A percentile compares a stretch with the other conserved stretches of the same genome.
phyloP scores from a whole-genome alignment of 2,888 invertebrate genomes.

The Lumbricus terrestris region DNA sequence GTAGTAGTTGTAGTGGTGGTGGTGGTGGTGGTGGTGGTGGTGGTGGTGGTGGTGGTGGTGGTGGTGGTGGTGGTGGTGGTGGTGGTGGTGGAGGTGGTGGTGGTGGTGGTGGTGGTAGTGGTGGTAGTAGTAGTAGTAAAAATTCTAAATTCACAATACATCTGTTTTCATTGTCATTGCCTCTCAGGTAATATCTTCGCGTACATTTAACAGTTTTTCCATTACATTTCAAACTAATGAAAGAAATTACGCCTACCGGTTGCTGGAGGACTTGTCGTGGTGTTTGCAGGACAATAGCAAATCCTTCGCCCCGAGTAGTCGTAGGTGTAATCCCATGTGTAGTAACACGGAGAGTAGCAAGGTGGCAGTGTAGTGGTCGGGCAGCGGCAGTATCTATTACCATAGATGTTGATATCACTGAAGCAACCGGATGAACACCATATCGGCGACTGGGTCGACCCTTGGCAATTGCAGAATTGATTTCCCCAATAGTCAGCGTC shows the following conservation, averaged over 20 bases:
- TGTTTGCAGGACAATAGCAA: background rate
- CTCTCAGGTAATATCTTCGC: too few relatives aligned
- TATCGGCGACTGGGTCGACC: background rate
- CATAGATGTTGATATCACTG: background rate
- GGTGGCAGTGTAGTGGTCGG: background rate
- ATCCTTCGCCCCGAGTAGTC: background rate
- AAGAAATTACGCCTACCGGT: background rate
- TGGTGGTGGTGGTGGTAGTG: too few relatives aligned
- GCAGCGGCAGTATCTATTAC: background rate
- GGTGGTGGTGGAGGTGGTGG: too few relatives aligned
- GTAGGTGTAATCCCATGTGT: background rate
- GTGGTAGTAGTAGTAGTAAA: too few relatives aligned
- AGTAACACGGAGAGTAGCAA: slow-evolving; percentile 6
- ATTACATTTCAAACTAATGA: background rate
- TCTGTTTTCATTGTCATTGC: too few relatives aligned
- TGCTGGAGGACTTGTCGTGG: background rate
- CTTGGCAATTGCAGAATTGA: background rate
- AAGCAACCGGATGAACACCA: background rate
- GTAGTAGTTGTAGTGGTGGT: slow-evolving; percentile 21
- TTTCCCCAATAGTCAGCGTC: background rate
- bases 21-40: slow-evolving; percentile 20
- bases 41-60: slow-evolving; percentile 19
- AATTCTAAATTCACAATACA: background rate
- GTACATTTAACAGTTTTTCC: background rate
- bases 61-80: too few relatives aligned